Evolutionary conservation across 2,797 vertebrate genomes (phyloP), one percentile per base, ranked within the genome.

Genomic region (Sparus aurata): DNA sequence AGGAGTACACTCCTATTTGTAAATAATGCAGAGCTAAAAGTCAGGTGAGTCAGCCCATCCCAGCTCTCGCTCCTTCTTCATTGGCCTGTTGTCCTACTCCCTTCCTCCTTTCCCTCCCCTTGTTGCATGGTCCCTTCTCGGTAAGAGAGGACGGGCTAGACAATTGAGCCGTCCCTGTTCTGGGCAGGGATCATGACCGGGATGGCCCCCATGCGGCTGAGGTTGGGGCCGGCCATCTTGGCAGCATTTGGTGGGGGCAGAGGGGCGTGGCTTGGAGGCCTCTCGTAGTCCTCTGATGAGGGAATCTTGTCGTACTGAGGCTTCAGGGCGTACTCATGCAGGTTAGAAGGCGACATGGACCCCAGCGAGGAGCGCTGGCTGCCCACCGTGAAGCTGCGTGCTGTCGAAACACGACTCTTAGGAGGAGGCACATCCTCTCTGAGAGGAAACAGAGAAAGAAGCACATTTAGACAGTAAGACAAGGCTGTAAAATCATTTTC

Each of bases 131-230:
- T 70, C 74, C 70, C 68, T 70, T 75, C 62, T 20, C 3, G 1
- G 27, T 58, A 75, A 47, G 55, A 49, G 54, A 49, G 54, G 59
- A 75, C 61, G 5, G n/a, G 75, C 94, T 98, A 99, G 84, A 99
- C 98, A 77, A 99, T 98, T 0, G 98, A 99, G 80, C 98, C 98
- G 69, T 99, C 98, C 95, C 97, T 96, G 95, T 96, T 98, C 93
- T 99, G 98, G 70, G 98, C 98, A 69, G 98, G 97, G 83, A 98
- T 96, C 98, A 99, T 99, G 91, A 99, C 98, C 0, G 98, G 95
- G 85, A 99, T 95, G 65, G 94, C 98, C 59, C 98, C 98, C 98
- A 99, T 99, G 93, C 98, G 97, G 91, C 96, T 99, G 87, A 99
- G 97, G 93, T 98, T 99, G 91, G 97, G 97, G 82, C 96, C 97